Conservation (phyloP, 2,113 vertebrate genomes). For the Cynoglossus semilaevis region DNA sequence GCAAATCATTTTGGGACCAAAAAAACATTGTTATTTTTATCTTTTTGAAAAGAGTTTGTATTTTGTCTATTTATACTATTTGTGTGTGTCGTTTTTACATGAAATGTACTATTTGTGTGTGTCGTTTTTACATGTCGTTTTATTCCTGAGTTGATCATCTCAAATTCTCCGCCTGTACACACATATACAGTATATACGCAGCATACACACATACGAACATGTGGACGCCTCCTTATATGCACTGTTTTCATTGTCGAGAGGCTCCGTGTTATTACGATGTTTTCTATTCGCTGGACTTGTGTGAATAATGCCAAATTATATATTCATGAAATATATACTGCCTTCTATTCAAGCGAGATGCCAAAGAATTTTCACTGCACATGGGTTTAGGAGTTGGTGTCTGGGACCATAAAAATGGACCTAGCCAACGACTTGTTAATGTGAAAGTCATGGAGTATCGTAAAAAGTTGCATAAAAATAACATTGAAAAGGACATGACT, state of each 20-base stretch:
- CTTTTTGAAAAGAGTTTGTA: too few relatives aligned
- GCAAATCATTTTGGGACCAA: too few relatives aligned
- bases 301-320: conserved; percentile 57
- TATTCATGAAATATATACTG: conserved; percentile 33
- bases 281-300: conserved; percentile 40
- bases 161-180: conserved; percentile 14
- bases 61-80: too few relatives aligned
- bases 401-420: too few relatives aligned
- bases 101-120: too few relatives aligned
- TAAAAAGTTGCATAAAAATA: background rate
- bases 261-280: conserved; percentile 16
- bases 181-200: background rate
- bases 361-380: conserved; percentile 38
- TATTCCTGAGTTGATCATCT: too few relatives aligned
- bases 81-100: too few relatives aligned
- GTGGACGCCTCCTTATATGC: conserved; percentile 48
- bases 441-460: too few relatives aligned
- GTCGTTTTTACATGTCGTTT: too few relatives aligned
- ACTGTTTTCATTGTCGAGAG: conserved; percentile 56
- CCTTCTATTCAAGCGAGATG: conserved; percentile 39
- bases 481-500: background rate
- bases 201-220: conserved; percentile 12
- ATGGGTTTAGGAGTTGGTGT: conserved; percentile 1
- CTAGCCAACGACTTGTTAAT: too few relatives aligned
- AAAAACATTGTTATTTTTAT: too few relatives aligned